Evolutionary conservation across 2,888 invertebrate species (phyloP).

Genomic region (Drosophila fungiperda): DNA sequence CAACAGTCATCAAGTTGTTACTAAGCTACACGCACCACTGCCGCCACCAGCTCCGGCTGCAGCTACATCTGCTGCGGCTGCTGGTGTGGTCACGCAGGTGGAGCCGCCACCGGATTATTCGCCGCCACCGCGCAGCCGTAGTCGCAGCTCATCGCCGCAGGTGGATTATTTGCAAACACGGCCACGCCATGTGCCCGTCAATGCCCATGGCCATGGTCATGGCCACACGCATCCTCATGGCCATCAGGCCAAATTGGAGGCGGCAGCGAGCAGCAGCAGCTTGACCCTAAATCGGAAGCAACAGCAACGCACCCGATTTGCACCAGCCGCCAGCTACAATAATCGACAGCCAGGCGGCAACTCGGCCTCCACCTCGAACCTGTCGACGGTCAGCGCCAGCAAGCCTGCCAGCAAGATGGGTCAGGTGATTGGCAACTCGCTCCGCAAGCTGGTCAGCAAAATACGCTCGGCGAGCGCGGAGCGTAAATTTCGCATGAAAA

Average conservation of each 20-base stretch:
- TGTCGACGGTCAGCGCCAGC: conserved; percentile 64
- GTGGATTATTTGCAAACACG: conserved; percentile 69
- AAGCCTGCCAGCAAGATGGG: conserved; percentile 86
- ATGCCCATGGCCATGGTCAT: conserved; percentile 10
- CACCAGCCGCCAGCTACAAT: conserved; percentile 75
- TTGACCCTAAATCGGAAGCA: conserved; percentile 83
- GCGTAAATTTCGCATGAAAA: conserved; percentile 88
- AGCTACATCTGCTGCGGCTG: conserved; percentile 15
- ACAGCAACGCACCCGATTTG: conserved; percentile 91
- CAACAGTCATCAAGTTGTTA: conserved; percentile 1
- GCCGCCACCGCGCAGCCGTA: conserved; percentile 86
- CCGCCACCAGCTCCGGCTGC: conserved; percentile 19
- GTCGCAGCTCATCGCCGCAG: conserved; percentile 84
- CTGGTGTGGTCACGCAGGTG: conserved; percentile 61
- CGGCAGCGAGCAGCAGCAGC: conserved; percentile 48
- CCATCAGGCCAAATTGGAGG: neutral
- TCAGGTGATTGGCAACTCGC: conserved; percentile 91
- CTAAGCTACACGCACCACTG: conserved; percentile 5
- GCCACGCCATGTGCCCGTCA: conserved; percentile 2
- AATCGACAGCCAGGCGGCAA: conserved; percentile 47
- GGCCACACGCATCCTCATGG: conserved; percentile 1
- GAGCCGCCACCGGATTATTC: conserved; percentile 91
- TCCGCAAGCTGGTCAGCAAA: conserved; percentile 93
- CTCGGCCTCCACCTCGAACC: conserved; percentile 76
- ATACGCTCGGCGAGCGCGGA: conserved; percentile 91